Evolutionary conservation across 2,113 vertebrate genomes (phyloP).

Genomic region (Nymphicus hollandicus): DNA sequence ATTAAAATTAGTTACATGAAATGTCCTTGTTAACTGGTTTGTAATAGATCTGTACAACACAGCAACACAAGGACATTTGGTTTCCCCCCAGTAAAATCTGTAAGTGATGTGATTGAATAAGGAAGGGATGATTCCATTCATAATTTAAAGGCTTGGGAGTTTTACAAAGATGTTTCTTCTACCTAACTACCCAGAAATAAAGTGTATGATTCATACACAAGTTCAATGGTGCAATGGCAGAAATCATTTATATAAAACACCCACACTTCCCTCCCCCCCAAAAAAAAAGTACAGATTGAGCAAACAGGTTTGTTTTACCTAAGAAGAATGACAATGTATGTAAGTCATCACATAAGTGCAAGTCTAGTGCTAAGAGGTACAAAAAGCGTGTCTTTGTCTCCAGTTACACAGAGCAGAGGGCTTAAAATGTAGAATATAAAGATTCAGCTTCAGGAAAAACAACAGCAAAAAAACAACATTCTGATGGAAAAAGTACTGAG

Average conservation of each 20-base stretch:
- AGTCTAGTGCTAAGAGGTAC: background rate
- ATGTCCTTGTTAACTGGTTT: background rate
- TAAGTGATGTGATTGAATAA: background rate
- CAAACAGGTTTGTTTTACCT: background rate
- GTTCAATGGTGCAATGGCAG: background rate
- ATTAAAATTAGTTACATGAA: slow-evolving; percentile 18
- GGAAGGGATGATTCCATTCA: background rate
- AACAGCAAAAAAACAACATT: background rate
- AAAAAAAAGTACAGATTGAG: background rate
- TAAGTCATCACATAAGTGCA: background rate
- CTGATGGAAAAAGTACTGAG: background rate
- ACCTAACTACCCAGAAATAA: background rate
- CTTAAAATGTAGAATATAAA: background rate
- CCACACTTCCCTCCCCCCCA: background rate
- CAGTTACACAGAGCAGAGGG: background rate
- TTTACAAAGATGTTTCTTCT: background rate
- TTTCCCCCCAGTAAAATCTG: background rate
- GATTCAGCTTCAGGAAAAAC: background rate
- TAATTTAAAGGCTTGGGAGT: background rate
- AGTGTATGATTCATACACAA: background rate
- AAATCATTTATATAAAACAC: background rate
- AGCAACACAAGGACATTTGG: background rate
- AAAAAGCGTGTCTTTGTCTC: background rate
- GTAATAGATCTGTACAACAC: background rate
- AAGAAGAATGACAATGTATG: background rate